Conservation (phyloP, 2,113 vertebrate genomes). For the Paraplagusia blochii region DNA sequence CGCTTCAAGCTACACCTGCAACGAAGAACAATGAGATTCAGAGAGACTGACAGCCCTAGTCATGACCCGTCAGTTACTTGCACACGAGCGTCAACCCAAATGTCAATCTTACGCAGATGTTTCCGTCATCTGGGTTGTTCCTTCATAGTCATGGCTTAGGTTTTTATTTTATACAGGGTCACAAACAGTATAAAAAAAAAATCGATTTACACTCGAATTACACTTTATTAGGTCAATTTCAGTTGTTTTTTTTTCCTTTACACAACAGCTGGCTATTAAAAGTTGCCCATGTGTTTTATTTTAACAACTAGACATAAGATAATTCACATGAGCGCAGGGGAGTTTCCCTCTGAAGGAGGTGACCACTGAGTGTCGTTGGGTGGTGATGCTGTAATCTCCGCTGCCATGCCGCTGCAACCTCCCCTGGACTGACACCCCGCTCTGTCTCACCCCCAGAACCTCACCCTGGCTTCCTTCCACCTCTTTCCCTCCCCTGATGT, state of each 20-base stretch:
- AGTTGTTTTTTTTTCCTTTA: no score
- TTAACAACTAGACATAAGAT: neutral
- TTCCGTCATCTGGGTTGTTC: conserved; percentile 7
- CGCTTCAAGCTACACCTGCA: no score
- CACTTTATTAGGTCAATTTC: no score
- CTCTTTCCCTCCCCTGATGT: conserved; percentile 33
- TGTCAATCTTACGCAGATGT: conserved; percentile 11
- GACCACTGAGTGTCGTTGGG: conserved; percentile 51
- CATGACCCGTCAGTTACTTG: conserved; percentile 17
- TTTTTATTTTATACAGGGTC: conserved; percentile 40
- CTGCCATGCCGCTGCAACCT: conserved; percentile 59
- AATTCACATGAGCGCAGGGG: conserved; percentile 5
- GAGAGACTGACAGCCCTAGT: neutral
- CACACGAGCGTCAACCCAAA: conserved; percentile 26
- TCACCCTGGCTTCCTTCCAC: conserved; percentile 27
- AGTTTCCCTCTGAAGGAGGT: conserved; percentile 27
- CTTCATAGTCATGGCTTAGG: conserved; percentile 20
- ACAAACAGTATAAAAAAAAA: conserved; percentile 1
- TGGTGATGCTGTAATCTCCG: conserved; percentile 65
- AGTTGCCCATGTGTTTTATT: neutral
- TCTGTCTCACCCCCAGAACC: conserved; percentile 53
- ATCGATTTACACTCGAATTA: no score
- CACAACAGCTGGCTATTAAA: no score
- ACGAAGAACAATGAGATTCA: no score
- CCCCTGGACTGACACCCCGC: conserved; percentile 54